phyloP scores from a whole-genome alignment of 2,888 invertebrate species.

The Hydropsyche betteni region DNA sequence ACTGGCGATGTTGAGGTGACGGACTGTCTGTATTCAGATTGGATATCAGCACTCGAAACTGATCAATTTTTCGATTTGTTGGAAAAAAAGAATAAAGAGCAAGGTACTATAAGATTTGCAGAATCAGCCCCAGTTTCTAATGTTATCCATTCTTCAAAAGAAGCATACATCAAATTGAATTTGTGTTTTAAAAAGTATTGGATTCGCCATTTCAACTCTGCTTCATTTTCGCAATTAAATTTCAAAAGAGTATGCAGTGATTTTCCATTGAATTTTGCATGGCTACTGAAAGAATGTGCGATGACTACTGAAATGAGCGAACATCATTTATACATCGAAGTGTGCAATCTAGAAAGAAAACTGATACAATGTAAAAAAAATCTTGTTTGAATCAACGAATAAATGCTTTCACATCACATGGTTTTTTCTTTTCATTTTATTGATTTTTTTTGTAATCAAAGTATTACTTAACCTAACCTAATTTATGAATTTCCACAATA shows the following conservation, averaged over 20 bases:
- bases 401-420: too few relatives aligned
- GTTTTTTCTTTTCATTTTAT: too few relatives aligned
- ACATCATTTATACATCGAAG: conserved; percentile 57
- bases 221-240: conserved; percentile 49
- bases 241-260: background rate
- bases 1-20: conserved; percentile 31
- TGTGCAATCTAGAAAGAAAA: conserved; percentile 56
- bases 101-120: background rate
- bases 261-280: conserved; percentile 56
- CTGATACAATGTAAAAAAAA: conserved; percentile 18
- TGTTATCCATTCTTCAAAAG: too few relatives aligned
- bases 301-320: conserved; percentile 55
- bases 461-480: too few relatives aligned
- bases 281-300: conserved; percentile 59
- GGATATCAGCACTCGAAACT: conserved; percentile 38
- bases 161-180: conserved; percentile 18
- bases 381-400: too few relatives aligned
- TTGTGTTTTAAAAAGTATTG: conserved; percentile 56
- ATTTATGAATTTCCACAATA: too few relatives aligned
- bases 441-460: too few relatives aligned
- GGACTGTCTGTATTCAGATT: conserved; percentile 36
- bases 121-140: too few relatives aligned
- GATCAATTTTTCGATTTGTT: background rate
- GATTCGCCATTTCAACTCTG: conserved; percentile 55
- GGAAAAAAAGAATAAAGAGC: background rate